Conservation (phyloP, 2,888 invertebrate species). For the Sinhomidia bicolor region DNA sequence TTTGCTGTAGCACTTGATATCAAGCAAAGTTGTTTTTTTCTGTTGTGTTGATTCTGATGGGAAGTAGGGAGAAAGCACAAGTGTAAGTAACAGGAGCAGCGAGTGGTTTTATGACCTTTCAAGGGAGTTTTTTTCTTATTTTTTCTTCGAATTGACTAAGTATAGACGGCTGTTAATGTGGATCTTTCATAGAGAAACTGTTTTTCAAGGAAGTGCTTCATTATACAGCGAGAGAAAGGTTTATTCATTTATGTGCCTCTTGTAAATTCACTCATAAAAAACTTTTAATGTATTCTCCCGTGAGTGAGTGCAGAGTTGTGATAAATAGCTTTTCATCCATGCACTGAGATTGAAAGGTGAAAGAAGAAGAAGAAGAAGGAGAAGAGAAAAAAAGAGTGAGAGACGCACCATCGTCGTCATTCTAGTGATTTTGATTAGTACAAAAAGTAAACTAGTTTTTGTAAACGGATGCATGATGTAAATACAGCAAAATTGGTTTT, state of each 20-base stretch:
- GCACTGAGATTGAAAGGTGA: neutral
- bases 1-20: slow-evolving; percentile 6
- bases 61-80: neutral
- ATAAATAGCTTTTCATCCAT: slow-evolving; percentile 16
- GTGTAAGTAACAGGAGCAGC: too few relatives aligned
- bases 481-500: too few relatives aligned
- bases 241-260: slow-evolving; percentile 22
- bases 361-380: too few relatives aligned
- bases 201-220: slow-evolving; percentile 20
- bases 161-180: neutral
- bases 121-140: neutral
- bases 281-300: slow-evolving; percentile 13
- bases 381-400: neutral
- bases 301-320: slow-evolving; percentile 15
- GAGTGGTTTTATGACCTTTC: slow-evolving; percentile 15
- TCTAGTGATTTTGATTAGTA: neutral
- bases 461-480: too few relatives aligned
- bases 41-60: neutral
- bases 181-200: neutral
- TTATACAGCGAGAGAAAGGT: slow-evolving; percentile 6
- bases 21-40: neutral
- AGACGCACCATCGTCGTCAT: neutral
- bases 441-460: neutral
- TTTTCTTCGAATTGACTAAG: too few relatives aligned
- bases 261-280: slow-evolving; percentile 28